phyloP scores from a whole-genome alignment of 23 tunicate genomes.

The Ciona savignyi region DNA sequence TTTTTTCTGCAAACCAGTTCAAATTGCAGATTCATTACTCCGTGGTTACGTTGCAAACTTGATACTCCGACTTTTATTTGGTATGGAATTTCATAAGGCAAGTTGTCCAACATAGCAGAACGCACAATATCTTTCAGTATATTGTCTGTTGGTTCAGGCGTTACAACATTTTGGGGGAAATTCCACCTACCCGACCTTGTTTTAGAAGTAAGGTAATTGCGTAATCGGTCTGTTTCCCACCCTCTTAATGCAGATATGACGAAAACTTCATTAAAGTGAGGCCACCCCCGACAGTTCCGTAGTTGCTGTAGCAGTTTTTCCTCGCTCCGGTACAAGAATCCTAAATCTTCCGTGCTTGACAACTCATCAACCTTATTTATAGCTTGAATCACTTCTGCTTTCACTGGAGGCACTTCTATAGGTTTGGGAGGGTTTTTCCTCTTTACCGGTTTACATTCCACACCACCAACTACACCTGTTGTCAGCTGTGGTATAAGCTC shows the following conservation, averaged over 20 bases:
- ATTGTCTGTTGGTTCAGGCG: constrained; percentile 47
- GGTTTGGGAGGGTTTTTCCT: neutral
- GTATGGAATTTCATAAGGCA: constrained; percentile 76
- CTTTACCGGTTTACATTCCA: neutral
- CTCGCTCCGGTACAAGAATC: constrained; percentile 35
- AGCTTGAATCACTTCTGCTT: constrained; percentile 34
- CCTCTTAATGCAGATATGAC: constrained; percentile 55
- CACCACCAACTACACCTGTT: constrained; percentile 27
- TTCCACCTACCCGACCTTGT: constrained; percentile 59
- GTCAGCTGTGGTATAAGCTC: constrained; percentile 17
- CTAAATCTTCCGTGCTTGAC: constrained; percentile 8
- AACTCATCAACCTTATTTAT: neutral
- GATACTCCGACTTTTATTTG: constrained; percentile 23
- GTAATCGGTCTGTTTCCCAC: neutral
- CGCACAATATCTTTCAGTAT: constrained; percentile 38
- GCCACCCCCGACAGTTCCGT: constrained; percentile 65
- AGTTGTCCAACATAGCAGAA: constrained; percentile 56
- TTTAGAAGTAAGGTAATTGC: constrained; percentile 24
- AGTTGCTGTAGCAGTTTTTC: constrained; percentile 45
- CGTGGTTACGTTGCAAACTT: constrained; percentile 20
- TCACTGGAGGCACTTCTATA: constrained; percentile 27
- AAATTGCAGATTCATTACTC: constrained; percentile 9
- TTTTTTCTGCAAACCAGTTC: constrained; percentile 24
- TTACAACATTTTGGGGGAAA: constrained; percentile 39
- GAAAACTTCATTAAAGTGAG: constrained; percentile 84